A percentile compares a stretch with the other conserved stretches of the same genome.
These are phyloP conservation scores for Enteromius paludinosus DNA, from an alignment of 2,797 vertebrate species.

Conservation along the genomic window DNA sequence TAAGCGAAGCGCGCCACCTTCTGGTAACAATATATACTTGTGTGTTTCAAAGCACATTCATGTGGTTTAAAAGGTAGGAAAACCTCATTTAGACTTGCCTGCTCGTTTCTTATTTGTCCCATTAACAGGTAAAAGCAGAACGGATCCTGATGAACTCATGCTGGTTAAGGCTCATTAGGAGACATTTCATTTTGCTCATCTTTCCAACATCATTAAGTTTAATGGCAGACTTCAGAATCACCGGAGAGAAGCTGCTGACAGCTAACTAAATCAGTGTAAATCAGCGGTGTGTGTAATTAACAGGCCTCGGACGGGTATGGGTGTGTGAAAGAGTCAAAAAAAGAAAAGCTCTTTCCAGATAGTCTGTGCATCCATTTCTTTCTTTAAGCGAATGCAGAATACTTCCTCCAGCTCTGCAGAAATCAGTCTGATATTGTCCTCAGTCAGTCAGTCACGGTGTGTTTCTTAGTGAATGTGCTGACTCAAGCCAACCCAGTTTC, in stretches of 20 bases:
- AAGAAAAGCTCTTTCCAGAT: background rate
- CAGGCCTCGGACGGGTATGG: conserved; percentile 20
- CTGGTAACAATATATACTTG: conserved; percentile 56
- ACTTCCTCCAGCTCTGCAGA: background rate
- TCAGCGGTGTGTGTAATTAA: conserved; percentile 41
- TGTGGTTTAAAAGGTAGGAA: background rate
- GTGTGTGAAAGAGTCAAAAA: conserved; percentile 16
- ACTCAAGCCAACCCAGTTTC: conserved; percentile 48
- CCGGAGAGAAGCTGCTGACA: background rate
- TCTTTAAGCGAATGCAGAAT: background rate
- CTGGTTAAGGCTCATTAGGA: background rate
- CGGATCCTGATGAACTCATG: background rate
- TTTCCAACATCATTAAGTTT: conserved; percentile 12
- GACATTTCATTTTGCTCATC: background rate
- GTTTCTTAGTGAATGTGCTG: conserved; percentile 53
- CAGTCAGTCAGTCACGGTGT: background rate
- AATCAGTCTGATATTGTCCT: background rate
- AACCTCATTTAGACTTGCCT: background rate
- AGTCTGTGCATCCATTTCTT: background rate
- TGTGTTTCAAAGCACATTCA: background rate
- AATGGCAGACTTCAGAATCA: conserved; percentile 1
- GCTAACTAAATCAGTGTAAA: background rate
- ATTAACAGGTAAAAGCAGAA: conserved; percentile 5
- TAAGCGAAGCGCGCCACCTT: conserved; percentile 64
- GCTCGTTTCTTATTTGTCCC: background rate